Evolutionary conservation across 2,888 invertebrate species (phyloP), one percentile per base, ranked within the genome.

Genomic region (Pterobdella sp.): DNA sequence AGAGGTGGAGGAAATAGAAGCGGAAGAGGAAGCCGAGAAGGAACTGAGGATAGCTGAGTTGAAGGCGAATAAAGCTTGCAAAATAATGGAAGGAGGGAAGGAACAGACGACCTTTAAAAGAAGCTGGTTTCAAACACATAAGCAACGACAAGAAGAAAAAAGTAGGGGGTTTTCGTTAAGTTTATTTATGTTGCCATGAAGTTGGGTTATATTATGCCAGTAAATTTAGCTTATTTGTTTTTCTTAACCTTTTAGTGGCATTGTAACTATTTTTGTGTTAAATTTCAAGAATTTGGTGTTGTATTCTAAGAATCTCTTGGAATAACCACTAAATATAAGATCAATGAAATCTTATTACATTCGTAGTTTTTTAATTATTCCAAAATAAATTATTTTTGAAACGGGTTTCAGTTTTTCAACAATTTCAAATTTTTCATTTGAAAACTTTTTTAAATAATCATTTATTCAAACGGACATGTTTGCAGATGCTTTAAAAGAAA

Each of bases 31-130:
- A 0, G 91, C 93, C 81, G 90, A 96, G 67, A 89, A 89, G 76
- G 87, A 88, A 75, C 90, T 97, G 75, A 85, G 94, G 10, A 88
- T 90, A 75, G 92, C 91, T 78, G 94, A 95, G 82, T 91, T 91
- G 78, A 90, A 92, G 81, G 88, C 91, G 0, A 89, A 82, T 64
- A 89, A 90, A 35, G 80, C 75, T n/a, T 42, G 29, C 29, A 74
- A 74, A 49, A 68, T 75, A 26, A 67, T 75, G 1, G 72, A 75
- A 31, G 37, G 72, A 32, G 3, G 1, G 18, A 64, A 67, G 31
- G 65, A 74, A 29, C 63, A 37, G 14, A 14, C 32, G 35, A 36
- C 60, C 34, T 72, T 64, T 7, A 75, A 76, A 52, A 32, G 74
- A 42, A 60, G 31, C 26, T 76, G 76, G 75, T 75, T 74, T 64